Evolutionary conservation across 2,113 vertebrate species (phyloP).

Genomic region (Manacus vitellinus): DNA sequence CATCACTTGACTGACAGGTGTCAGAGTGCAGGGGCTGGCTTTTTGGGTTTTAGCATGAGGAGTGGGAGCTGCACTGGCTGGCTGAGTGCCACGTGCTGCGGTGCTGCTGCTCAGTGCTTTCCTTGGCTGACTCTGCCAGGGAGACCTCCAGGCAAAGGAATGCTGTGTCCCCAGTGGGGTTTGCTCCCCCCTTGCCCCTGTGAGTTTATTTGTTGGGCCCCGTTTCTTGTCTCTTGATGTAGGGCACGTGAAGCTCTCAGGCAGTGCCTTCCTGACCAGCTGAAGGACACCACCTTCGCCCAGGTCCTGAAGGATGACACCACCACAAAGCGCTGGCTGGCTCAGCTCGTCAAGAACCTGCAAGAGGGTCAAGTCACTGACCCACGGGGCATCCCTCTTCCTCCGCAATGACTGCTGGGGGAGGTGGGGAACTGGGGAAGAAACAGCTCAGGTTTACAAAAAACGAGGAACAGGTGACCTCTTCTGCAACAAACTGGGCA

Average conservation of each 20-base stretch:
- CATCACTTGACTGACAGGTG: not conserved
- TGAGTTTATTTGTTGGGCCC: slow-evolving; percentile 80
- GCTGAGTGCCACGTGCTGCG: accelerated
- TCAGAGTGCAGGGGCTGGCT: not conserved
- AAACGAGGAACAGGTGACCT: slow-evolving; percentile 74
- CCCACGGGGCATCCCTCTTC: slow-evolving; percentile 91
- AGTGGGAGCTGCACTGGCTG: not conserved
- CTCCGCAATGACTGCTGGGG: slow-evolving; percentile 84
- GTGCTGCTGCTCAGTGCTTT: not conserved
- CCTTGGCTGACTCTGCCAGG: not conserved
- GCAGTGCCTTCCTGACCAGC: slow-evolving; percentile 97
- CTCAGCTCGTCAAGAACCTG: slow-evolving; percentile 97
- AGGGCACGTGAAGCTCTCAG: slow-evolving; percentile 97
- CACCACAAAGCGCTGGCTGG: slow-evolving; percentile 98
- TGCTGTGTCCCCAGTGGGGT: not conserved
- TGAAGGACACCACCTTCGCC: slow-evolving; percentile 97
- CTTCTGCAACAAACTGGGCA: slow-evolving; percentile 45
- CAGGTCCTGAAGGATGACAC: slow-evolving; percentile 99
- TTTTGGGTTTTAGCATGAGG: accelerated
- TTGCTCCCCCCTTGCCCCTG: slow-evolving; percentile 59
- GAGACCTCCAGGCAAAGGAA: not conserved
- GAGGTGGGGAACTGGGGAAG: slow-evolving; percentile 45
- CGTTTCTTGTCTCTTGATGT: slow-evolving; percentile 73
- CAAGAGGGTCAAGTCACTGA: slow-evolving; percentile 98
- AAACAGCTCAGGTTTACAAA: slow-evolving; percentile 79